These are phyloP conservation scores for Cricetomys ansorgei DNA, from an alignment of 2,113 vertebrate species.

Conservation along the genomic window DNA sequence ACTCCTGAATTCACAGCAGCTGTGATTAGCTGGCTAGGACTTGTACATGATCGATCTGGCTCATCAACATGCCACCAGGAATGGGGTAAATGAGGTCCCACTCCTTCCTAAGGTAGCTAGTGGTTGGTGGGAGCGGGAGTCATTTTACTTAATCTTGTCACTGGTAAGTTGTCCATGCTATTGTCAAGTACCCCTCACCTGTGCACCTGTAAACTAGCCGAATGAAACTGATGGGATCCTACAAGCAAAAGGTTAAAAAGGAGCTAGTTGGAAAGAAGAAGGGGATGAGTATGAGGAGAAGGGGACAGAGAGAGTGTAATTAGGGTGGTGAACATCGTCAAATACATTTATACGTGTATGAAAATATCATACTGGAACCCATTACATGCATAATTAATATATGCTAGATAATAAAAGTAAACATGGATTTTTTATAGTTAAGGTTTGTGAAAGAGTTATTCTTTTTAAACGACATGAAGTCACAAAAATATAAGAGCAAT, in stretches of 20 bases:
- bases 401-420: background rate
- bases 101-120: background rate
- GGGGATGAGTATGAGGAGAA: background rate
- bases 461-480: background rate
- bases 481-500: background rate
- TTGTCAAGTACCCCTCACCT: background rate
- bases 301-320: background rate
- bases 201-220: background rate
- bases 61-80: background rate
- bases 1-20: too few species aligned
- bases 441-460: background rate
- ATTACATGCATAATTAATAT: background rate
- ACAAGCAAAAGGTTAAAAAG: background rate
- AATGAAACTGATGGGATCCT: background rate
- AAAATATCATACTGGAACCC: background rate
- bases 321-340: background rate
- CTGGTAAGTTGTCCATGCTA: background rate
- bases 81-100: background rate
- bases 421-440: background rate
- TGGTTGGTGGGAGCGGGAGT: background rate
- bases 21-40: background rate
- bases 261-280: background rate
- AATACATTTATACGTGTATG: background rate
- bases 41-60: background rate
- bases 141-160: background rate